phyloP scores from a whole-genome alignment of 2,888 invertebrate genomes.

The Chloroclysta siterata region DNA sequence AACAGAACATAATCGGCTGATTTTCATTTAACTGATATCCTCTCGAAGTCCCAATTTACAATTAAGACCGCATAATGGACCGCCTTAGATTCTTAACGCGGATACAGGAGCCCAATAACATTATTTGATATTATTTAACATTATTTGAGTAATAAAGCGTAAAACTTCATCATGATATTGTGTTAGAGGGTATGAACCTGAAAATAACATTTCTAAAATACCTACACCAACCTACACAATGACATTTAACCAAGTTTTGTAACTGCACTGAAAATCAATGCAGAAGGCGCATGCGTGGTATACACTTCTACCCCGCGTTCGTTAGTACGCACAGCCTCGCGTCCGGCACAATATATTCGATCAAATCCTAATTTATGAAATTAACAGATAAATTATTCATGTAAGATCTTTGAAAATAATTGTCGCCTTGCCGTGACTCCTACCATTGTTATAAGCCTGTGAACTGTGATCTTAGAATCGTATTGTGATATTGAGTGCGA shows the following conservation, averaged over 20 bases:
- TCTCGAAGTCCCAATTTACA: background rate
- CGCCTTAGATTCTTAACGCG: no score
- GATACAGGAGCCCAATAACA: no score
- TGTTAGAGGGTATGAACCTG: slow-evolving; percentile 13
- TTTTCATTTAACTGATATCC: background rate
- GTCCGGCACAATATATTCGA: slow-evolving; percentile 8
- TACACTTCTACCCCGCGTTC: slow-evolving; percentile 42
- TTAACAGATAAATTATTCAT: slow-evolving; percentile 5
- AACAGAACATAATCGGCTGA: background rate
- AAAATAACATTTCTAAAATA: slow-evolving; percentile 26
- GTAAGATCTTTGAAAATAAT: slow-evolving; percentile 8
- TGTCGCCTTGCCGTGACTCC: slow-evolving; percentile 52
- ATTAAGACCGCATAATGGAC: no score
- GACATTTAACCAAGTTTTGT: slow-evolving; percentile 28
- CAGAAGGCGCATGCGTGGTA: slow-evolving; percentile 66
- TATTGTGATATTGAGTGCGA: slow-evolving; percentile 28
- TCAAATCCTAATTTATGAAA: slow-evolving; percentile 19
- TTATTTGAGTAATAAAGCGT: no score
- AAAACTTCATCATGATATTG: background rate
- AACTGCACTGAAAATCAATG: slow-evolving; percentile 76
- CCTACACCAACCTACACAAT: background rate
- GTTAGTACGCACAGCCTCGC: slow-evolving; percentile 22
- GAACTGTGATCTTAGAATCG: slow-evolving; percentile 11
- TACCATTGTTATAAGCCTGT: slow-evolving; percentile 24
- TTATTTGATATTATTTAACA: no score